These are phyloP conservation scores for Brachionus plicatilis DNA, from an alignment of 1,140 invertebrate genomes.

Conservation along the genomic window DNA sequence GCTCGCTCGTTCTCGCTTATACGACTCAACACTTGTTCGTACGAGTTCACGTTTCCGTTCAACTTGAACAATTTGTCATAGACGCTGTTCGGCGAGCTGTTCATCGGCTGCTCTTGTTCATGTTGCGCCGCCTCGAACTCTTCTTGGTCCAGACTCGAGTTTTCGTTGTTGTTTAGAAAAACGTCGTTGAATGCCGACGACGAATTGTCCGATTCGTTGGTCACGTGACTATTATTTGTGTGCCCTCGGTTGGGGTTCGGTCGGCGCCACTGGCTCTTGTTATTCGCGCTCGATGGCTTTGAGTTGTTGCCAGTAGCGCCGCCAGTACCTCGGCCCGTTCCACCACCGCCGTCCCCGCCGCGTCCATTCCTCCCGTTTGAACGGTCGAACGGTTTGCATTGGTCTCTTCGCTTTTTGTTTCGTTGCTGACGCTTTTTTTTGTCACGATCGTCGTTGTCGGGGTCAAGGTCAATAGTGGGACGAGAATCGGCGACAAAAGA, in stretches of 20 bases:
- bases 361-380: neutral
- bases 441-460: neutral
- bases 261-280: too few species aligned
- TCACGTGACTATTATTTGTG: neutral
- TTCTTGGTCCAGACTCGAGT: conserved; percentile 23
- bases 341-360: too few species aligned
- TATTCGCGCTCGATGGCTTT: neutral
- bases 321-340: too few species aligned
- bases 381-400: neutral
- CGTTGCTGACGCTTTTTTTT: neutral
- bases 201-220: neutral
- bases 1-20: neutral
- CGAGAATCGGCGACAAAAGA: neutral
- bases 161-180: neutral
- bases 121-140: neutral
- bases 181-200: conserved; percentile 34
- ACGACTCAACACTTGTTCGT: conserved; percentile 1
- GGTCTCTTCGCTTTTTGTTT: neutral
- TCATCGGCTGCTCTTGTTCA: neutral
- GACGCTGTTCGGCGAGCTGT: conserved; percentile 7
- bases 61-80: neutral
- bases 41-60: neutral
- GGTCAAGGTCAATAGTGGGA: neutral
- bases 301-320: too few species aligned
- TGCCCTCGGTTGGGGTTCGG: neutral